Percentiles rank a stretch among this genome's conserved stretches.
Conservation (phyloP, 2,797 vertebrate genomes). For the Poeciliopsis presidionis region DNA sequence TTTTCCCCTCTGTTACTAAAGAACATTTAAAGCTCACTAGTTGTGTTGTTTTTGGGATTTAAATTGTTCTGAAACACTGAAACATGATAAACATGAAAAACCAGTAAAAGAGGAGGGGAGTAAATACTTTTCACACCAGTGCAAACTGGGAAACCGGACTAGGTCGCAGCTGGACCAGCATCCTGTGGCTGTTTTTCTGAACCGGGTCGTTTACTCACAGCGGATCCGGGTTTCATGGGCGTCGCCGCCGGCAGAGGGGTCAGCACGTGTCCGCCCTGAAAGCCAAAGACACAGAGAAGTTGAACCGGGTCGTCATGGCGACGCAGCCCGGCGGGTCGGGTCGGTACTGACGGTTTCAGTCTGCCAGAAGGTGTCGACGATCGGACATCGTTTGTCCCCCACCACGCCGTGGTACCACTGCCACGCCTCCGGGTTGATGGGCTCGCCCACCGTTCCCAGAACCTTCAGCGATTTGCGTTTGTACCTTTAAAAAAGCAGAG, state of each 20-base stretch:
- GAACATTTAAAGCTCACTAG: too few species aligned
- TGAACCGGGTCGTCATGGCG: background rate
- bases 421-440: constrained; percentile 98
- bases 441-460: constrained; percentile 93
- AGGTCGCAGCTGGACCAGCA: too few species aligned
- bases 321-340: background rate
- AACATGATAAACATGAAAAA: too few species aligned
- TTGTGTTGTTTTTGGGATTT: too few species aligned
- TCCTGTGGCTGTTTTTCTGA: too few species aligned
- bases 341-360: constrained; percentile 90
- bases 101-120: too few species aligned
- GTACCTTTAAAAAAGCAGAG: constrained; percentile 74
- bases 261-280: constrained; percentile 94
- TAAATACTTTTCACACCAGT: too few species aligned
- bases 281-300: constrained; percentile 2
- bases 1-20: too few species aligned
- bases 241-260: constrained; percentile 93
- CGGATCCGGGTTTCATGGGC: constrained; percentile 94
- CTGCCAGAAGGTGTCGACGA: constrained; percentile 99
- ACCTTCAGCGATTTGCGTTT: constrained; percentile 91
- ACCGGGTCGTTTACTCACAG: constrained; percentile 83
- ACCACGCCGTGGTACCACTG: constrained; percentile 94
- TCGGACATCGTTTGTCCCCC: constrained; percentile 89
- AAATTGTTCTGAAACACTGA: too few species aligned
- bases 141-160: too few species aligned